A percentile compares a stretch with the other conserved stretches of the same genome.
These are phyloP conservation scores for Pelusios castaneus DNA, from an alignment of 2,113 vertebrate genomes.

Conservation along the genomic window DNA sequence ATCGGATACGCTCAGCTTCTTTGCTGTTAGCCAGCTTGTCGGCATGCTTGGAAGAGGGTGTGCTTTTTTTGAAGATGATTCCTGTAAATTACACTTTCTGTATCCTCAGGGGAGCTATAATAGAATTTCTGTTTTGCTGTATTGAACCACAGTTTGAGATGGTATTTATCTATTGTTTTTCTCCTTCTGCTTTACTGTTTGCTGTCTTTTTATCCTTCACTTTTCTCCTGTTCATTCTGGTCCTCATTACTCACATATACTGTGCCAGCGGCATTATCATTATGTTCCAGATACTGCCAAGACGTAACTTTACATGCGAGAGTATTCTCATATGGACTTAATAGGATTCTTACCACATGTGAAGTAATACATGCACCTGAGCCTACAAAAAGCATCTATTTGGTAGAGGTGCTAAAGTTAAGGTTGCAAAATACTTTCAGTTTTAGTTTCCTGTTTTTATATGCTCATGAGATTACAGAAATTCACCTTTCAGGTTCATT, in stretches of 20 bases:
- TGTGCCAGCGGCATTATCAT: not conserved
- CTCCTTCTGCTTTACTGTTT: not conserved
- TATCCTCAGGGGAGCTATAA: conserved; percentile 52
- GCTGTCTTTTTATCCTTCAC: conserved; percentile 33
- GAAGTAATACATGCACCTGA: not conserved
- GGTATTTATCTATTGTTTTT: conserved; percentile 39
- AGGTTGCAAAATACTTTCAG: not conserved
- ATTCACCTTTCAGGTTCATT: conserved; percentile 9
- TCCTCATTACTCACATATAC: not conserved
- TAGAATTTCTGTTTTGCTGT: conserved; percentile 57
- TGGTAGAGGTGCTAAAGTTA: not conserved
- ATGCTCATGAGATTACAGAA: not conserved
- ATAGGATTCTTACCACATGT: not conserved
- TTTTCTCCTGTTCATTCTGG: conserved; percentile 1
- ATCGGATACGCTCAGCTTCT: not conserved
- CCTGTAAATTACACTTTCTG: conserved; percentile 65
- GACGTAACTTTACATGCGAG: not conserved
- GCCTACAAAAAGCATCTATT: not conserved
- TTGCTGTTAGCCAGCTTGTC: not conserved
- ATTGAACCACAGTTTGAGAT: conserved; percentile 61
- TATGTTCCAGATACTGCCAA: conserved; percentile 11
- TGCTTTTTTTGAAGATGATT: conserved; percentile 41
- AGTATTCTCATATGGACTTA: conserved; percentile 32
- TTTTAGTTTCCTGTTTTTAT: not conserved
- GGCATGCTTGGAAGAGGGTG: conserved; percentile 60